Evolutionary conservation across 30 jellyfish, hydroid and myxozoan genomes (phyloP).

Genomic region (Nemopilema nomurai): DNA sequence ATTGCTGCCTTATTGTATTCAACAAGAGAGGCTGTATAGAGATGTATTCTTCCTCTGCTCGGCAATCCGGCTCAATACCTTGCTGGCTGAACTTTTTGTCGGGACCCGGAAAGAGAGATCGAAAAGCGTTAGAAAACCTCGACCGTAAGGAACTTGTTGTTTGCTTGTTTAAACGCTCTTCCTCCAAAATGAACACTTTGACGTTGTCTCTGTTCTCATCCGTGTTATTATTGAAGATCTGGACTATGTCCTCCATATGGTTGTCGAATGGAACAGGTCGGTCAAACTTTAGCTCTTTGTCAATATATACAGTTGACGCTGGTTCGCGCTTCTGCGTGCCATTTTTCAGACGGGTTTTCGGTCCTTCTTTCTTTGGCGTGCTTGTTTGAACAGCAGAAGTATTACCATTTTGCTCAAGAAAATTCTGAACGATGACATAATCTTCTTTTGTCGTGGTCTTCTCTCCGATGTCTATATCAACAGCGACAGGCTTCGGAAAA

Average conservation of each 20-base stretch:
- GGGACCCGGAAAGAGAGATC: not conserved
- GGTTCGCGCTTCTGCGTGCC: not conserved
- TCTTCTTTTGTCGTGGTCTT: constrained; percentile 4
- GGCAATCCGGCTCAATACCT: not conserved
- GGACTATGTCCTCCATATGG: not conserved
- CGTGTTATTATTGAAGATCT: not conserved
- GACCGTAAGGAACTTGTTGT: not conserved
- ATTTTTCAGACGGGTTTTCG: not conserved
- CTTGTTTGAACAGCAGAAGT: not conserved
- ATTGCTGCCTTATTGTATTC: not conserved
- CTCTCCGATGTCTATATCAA: constrained; percentile 22
- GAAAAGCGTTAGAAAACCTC: not conserved
- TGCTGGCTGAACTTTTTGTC: not conserved
- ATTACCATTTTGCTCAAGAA: constrained; percentile 13
- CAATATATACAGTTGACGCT: not conserved
- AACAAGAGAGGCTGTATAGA: not conserved
- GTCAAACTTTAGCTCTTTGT: not conserved
- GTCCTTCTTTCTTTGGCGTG: constrained; percentile 18
- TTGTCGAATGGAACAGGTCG: no score
- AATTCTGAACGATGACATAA: constrained; percentile 11
- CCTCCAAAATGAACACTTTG: not conserved
- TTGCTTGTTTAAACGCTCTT: not conserved
- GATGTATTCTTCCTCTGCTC: not conserved
- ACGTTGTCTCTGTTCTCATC: not conserved
- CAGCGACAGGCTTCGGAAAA: not conserved